Percentiles rank a stretch among this genome's conserved stretches.
Evolutionary conservation across 2,113 vertebrate species (phyloP).

Genomic region (Nematolebias whitei): DNA sequence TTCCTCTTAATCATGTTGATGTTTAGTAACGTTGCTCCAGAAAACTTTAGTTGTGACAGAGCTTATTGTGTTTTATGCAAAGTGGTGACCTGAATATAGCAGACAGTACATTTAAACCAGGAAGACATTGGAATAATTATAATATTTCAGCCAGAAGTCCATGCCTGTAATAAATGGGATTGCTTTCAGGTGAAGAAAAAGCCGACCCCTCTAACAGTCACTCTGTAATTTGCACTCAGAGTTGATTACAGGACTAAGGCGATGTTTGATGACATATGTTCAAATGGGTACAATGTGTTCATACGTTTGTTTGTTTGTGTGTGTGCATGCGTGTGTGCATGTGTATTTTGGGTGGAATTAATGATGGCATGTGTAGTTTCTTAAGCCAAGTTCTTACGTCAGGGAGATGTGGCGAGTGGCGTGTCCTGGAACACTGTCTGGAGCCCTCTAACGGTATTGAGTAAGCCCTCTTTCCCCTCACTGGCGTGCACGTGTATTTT

Average conservation of each 20-base stretch:
- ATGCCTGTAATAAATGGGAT: too few relatives aligned
- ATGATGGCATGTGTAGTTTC: slow-evolving; percentile 39
- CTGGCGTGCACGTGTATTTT: slow-evolving; percentile 32
- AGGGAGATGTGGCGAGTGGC: slow-evolving; percentile 28
- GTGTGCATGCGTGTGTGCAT: too few relatives aligned
- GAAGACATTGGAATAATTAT: too few relatives aligned
- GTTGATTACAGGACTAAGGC: slow-evolving; percentile 36
- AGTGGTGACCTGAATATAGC: too few relatives aligned
- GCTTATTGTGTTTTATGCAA: too few relatives aligned
- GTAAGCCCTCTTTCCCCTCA: slow-evolving; percentile 49
- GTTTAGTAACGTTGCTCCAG: too few relatives aligned
- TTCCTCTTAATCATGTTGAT: too few relatives aligned
- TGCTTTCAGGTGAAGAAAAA: too few relatives aligned
- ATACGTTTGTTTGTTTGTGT: background rate
- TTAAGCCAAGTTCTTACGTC: slow-evolving; percentile 32
- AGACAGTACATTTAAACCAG: too few relatives aligned
- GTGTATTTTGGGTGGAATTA: slow-evolving; percentile 17
- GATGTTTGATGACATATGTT: slow-evolving; percentile 24
- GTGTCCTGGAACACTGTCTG: slow-evolving; percentile 33
- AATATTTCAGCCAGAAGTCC: too few relatives aligned
- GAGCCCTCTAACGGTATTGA: slow-evolving; percentile 46
- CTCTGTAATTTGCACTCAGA: slow-evolving; percentile 2
- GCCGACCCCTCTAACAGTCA: too few relatives aligned
- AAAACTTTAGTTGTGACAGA: too few relatives aligned
- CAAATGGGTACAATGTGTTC: background rate